Base-by-base conservation (phyloP, 2,888 invertebrate genomes). In the Dasypogon diadema region DNA sequence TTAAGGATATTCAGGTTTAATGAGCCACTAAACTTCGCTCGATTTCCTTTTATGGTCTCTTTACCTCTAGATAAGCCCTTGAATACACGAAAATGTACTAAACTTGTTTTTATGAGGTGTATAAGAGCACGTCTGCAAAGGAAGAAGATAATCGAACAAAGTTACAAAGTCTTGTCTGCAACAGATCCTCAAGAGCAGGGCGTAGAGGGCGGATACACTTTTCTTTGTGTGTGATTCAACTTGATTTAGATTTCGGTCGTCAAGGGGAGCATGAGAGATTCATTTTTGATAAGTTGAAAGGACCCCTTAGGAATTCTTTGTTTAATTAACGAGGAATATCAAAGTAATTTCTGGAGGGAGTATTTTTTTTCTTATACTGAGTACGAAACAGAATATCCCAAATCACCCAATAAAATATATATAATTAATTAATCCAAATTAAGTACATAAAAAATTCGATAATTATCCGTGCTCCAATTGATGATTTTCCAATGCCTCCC, bases 1-100 rank as follows among this genome's bases (percentile, higher is more conserved):
- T 65, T 65, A 65, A 65, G 65, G 65, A 65, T 48, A 65, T 65
- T 65, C 42, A 16, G 65, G 26, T 65, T 65, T 65, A 65, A 65
- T 65, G 65, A 65, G 65, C 65, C 65, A 65, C 65, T 65, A 65
- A 65, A 65, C 65, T 65, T 65, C 48, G 46, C 65, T 48, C 65
- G 46, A 48, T 65, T 65, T 65, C 65, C 22, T 65, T 65, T 65
- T 65, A 65, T 65, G 48, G 65, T 48, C 65, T 42, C 42, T 65
- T 48, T 65, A 65, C 65, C 46, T 65, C 65, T 46, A 65, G 65
- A 65, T 65, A 65, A 65, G 65, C 65, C 46, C 42, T 42, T 42
- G 42, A 42, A 42, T 42, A 42, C 42, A 42, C 42, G 42, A 42
- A 42, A 42, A 42, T 42, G 42, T 42, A 42, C 42, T 42, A 42